Base-by-base conservation (phyloP, 2,888 invertebrate species). In the Salticus scenicus region DNA sequence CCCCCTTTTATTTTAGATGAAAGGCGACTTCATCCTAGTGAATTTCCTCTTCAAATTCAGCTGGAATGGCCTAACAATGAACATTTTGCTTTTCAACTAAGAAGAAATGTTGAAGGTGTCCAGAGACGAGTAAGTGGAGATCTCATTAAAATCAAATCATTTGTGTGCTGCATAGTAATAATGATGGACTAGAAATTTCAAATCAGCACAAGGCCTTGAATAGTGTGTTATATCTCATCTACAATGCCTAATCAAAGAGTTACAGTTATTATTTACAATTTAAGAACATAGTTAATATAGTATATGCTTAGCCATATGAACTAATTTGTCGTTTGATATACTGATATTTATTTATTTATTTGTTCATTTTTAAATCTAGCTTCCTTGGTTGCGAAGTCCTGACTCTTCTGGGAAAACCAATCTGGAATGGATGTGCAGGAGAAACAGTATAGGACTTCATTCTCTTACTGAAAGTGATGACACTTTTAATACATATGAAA, bases 11-110 rank as follows among this genome's bases (percentile, higher is more conserved):
- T 70, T 70, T 14, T 81, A 89, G 89, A 96, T 92, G 96, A 97
- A 91, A 93, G 97, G 82, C 96, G 96, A 92, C 92, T 97, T 47
- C 96, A 97, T 91, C 95, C 96, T 0, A 96, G 96, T 89, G 97
- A 97, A 91, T 93, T 95, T 87, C 96, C 97, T 0, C 92, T 97
- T 30, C 93, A 94, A 89, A 96, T 96, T 41, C 96, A 96, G 91
- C 94, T 94, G 89, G 93, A 94, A 12, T 94, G 95, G 94, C 89
- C 89, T 24, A 88, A 75, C 72, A 89, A 87, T 88, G 93, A 93
- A 79, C 94, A 94, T 90, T 95, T 95, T 89, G 96, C 96, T 91
- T 96, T 97, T 92, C 93, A 96, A 63, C 94, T 97, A 84, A 93
- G 96, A 81, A 93, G 96, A 57, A 88, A 85, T 70, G 67, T 78